Evolutionary conservation across 1,140 invertebrate genomes (phyloP), one percentile per base, ranked within the genome.

Genomic region (Platyscapa corneri): DNA sequence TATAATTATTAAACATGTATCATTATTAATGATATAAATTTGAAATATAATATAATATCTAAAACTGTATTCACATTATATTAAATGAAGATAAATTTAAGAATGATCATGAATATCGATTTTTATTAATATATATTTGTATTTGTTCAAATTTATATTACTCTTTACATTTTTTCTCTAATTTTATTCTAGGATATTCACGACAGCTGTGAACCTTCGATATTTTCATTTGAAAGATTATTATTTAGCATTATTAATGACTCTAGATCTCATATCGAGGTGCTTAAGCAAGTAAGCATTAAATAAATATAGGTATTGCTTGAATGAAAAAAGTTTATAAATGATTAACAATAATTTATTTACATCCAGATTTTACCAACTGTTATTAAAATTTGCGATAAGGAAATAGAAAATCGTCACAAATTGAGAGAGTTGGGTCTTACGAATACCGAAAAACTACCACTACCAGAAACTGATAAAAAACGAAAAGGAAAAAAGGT

Each of bases 181-280:
- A 3, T 64, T 67, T 70, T 65, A 49, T 81, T 81, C 16, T 3
- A 98, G 96, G 96, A 97, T 89, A 95, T 98, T 75, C 95, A 95
- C 86, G 95, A 96, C 37, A 98, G 96, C 89, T 97, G 96, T 90
- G 98, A 99, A 92, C 97, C 97, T 32, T 96, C 97, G 18, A 96
- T 98, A 94, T 98, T 99, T 91, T 97, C 97, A 0, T 93, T 98
- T 84, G 97, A 99, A 89, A 95, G 96, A 88, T 92, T 99, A 34
- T 92, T 99, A 10, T 95, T 98, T 76, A 95, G 95, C 74, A 95
- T 98, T 86, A 96, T 96, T 20, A 95, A 94, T 70, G 97, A 98
- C 92, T 89, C 94, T 23, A 94, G 95, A 87, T 95, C 95, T 46
- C 94, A 95, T 85, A 91, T 95, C 27, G 95, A 96, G 37, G 95